phyloP scores from a whole-genome alignment of 1,140 invertebrate genomes.

The Drosophila oshimai region DNA sequence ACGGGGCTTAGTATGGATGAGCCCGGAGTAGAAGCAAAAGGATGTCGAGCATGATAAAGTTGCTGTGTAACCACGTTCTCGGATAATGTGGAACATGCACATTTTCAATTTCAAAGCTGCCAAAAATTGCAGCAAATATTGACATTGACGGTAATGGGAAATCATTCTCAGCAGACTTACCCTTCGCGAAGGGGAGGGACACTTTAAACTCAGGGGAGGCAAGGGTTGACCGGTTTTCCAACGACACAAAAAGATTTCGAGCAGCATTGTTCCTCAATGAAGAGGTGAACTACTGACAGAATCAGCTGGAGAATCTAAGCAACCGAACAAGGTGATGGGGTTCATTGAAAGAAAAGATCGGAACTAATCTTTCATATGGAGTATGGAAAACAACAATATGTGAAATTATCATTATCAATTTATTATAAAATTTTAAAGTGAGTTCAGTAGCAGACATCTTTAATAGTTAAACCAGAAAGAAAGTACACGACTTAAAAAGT shows the following conservation, averaged over 20 bases:
- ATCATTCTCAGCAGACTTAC: conserved; percentile 33
- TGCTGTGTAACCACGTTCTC: conserved; percentile 15
- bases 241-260: neutral
- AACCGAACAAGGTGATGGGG: neutral
- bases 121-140: conserved; percentile 76
- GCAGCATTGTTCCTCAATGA: neutral
- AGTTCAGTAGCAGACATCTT: no score
- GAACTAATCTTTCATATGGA: neutral
- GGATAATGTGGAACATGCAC: conserved; percentile 23
- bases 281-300: neutral
- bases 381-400: neutral
- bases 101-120: conserved; percentile 76
- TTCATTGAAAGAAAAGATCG: neutral
- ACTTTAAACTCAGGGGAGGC: neutral
- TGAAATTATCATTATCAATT: no score
- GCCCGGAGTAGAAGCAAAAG: neutral
- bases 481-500: no score
- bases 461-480: no score
- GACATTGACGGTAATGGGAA: conserved; percentile 75
- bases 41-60: conserved; percentile 23
- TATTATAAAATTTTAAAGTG: no score
- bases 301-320: neutral
- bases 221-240: neutral
- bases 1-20: neutral
- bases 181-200: neutral